Percentiles rank a stretch among this genome's conserved stretches.
phyloP scores from a whole-genome alignment of 1,140 invertebrate genomes.

The Pygmarrhopalites habei region DNA sequence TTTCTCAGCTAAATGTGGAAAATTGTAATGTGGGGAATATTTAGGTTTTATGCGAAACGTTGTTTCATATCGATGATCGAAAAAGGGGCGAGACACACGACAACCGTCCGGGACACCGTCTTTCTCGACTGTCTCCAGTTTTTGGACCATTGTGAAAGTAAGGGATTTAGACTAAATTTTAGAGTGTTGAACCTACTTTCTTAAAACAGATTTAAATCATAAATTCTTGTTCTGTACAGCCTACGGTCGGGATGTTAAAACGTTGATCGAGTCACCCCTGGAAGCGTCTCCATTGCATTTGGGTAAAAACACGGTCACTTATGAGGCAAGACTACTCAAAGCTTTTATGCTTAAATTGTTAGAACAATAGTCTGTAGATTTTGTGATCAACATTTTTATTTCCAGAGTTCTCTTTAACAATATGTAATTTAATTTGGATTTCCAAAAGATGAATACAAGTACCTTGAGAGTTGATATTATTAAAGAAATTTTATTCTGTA shows the following conservation, averaged over 20 bases:
- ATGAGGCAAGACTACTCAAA: constrained; percentile 80
- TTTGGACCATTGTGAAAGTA: constrained; percentile 80
- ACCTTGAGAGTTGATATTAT: no score
- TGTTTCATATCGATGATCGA: constrained; percentile 90
- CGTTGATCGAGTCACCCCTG: constrained; percentile 71
- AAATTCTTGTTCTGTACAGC: constrained; percentile 50
- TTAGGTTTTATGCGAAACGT: constrained; percentile 81
- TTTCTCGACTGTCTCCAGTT: constrained; percentile 86
- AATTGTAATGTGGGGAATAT: neutral
- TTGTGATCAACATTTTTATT: no score
- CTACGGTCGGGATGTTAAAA: constrained; percentile 75
- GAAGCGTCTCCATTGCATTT: constrained; percentile 62
- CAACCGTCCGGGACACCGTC: constrained; percentile 78
- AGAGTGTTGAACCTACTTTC: no score
- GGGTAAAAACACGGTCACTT: constrained; percentile 87
- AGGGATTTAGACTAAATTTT: constrained; percentile 17
- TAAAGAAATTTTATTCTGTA: no score
- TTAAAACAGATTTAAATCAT: no score
- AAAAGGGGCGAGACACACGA: constrained; percentile 83
- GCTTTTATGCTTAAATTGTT: constrained; percentile 66
- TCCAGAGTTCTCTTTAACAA: no score
- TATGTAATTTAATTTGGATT: no score
- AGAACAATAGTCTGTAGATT: constrained; percentile 35
- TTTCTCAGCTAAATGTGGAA: neutral
- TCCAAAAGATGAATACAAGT: no score